A percentile compares a stretch with the other conserved stretches of the same genome.
These are phyloP conservation scores for Cygnus buccinator DNA, from an alignment of 2,113 vertebrate genomes.

Conservation along the genomic window DNA sequence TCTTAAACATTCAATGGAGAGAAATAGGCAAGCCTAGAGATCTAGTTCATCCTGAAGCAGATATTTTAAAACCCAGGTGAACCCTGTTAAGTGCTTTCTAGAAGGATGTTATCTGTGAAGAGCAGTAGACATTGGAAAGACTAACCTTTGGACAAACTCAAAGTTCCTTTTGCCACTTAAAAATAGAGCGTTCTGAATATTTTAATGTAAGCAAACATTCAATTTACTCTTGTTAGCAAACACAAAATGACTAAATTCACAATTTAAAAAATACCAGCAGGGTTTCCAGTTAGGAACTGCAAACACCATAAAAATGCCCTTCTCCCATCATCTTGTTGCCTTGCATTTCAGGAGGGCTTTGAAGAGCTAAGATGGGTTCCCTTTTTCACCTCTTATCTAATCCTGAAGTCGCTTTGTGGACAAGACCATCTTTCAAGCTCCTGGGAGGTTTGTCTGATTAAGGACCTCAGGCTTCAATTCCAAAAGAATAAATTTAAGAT, in stretches of 20 bases:
- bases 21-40: neutral
- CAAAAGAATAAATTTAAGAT: neutral
- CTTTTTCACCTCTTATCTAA: neutral
- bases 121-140: neutral
- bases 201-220: neutral
- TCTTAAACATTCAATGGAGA: neutral
- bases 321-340: neutral
- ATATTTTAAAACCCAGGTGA: neutral
- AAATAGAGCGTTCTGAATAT: neutral
- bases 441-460: neutral
- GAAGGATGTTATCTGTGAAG: neutral
- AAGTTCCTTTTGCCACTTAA: neutral
- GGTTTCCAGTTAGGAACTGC: neutral
- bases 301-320: neutral
- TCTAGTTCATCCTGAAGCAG: neutral
- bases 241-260: neutral
- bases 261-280: neutral
- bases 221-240: neutral
- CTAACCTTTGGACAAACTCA: neutral
- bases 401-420: neutral
- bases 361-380: neutral
- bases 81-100: neutral
- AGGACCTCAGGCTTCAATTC: neutral
- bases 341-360: neutral
- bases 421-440: neutral